These are phyloP conservation scores for Mimumesa dahlbomi DNA, from an alignment of 2,888 invertebrate genomes.

Conservation along the genomic window DNA sequence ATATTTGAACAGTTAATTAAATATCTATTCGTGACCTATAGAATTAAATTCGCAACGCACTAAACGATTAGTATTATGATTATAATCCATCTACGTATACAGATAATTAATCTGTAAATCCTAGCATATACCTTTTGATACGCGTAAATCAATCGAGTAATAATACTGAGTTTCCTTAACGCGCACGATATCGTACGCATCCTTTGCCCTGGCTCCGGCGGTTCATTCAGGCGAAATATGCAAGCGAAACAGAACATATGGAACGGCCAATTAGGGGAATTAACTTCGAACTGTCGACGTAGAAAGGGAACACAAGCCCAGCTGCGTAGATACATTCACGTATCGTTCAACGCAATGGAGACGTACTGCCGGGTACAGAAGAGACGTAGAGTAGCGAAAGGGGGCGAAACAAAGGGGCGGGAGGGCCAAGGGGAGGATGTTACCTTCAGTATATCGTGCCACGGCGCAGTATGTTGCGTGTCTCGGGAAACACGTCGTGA, in stretches of 20 bases:
- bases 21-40: too few species aligned
- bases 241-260: slow-evolving; percentile 40
- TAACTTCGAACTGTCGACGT: slow-evolving; percentile 63
- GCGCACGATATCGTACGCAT: slow-evolving; percentile 6
- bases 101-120: too few species aligned
- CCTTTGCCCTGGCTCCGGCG: background rate
- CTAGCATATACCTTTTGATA: too few species aligned
- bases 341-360: slow-evolving; percentile 51
- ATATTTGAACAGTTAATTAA: too few species aligned
- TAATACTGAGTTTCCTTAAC: too few species aligned
- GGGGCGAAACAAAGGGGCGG: slow-evolving; percentile 24
- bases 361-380: slow-evolving; percentile 30
- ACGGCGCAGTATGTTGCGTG: slow-evolving; percentile 66
- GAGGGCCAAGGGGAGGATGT: slow-evolving; percentile 46
- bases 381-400: slow-evolving; percentile 30
- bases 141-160: too few species aligned
- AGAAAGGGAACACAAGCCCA: slow-evolving; percentile 42
- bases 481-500: slow-evolving; percentile 74
- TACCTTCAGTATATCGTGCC: slow-evolving; percentile 58
- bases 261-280: slow-evolving; percentile 63
- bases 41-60: too few species aligned
- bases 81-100: too few species aligned
- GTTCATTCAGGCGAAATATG: slow-evolving; percentile 5
- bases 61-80: too few species aligned
- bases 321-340: slow-evolving; percentile 47